Evolutionary conservation across 2,797 vertebrate genomes (phyloP), one percentile per base, ranked within the genome.

Genomic region (Parauchenoglanis punctatus): DNA sequence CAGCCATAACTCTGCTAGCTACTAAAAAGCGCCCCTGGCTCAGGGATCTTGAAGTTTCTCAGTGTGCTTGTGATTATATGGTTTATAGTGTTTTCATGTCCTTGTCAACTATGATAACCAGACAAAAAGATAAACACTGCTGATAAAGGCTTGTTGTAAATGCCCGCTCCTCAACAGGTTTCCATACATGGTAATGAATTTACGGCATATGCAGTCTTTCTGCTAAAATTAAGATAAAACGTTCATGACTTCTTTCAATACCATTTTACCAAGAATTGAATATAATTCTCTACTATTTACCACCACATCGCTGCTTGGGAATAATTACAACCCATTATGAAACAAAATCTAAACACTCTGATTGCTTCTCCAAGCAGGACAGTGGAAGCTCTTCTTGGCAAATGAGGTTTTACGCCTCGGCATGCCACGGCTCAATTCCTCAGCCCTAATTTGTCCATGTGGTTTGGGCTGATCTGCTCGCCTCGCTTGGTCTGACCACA

Each of bases 361-460:
- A 58, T 31, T 13, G 1, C n/a, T 49, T 52, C 58, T 76, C 72
- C 58, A 4, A 78, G 35, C 61, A 40, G 75, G 75, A 78, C 20
- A 7, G 54, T 13, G 28, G 84, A 78, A 67, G 75, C 7, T 25
- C 59, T 23, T 65, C 58, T 85, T 28, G 68, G 35, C 40, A 49
- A 59, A 52, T 65, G 72, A 77, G 72, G 82, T 83, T 88, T 81
- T 59, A 88, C 49, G n/a, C 68, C 31, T 52, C 67, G 44, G 70
- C 56, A 65, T 76, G 68, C 68, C 78, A 75, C 46, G 23, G 67
- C 52, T 84, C 31, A 31, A 12, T 56, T 58, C 67, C 67, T 72
- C 31, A 72, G 83, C 83, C 67, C 49, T 84, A 72, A 84, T 84
- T 84, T 84, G 83, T 72, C 83, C 6, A 3, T 84, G 83, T 40